Conservation (phyloP, 2,888 invertebrate species). For the Sarcophaga carnaria region DNA sequence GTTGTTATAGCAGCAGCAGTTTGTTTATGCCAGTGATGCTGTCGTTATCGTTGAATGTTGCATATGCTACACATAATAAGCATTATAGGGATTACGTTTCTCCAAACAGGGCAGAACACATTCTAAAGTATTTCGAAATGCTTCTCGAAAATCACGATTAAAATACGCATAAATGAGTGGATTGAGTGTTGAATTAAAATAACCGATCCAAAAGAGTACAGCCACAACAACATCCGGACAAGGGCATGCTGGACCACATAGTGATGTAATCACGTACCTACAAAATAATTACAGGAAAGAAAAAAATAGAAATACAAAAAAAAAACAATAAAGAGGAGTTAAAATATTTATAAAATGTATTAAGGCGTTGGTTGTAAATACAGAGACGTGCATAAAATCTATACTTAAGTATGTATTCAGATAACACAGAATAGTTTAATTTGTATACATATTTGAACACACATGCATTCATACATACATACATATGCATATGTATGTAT, state of each 20-base stretch:
- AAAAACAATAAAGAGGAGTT: constrained; percentile 1
- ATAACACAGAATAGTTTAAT: constrained; percentile 32
- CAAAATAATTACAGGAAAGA: constrained; percentile 68
- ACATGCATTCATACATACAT: background rate
- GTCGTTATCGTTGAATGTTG: constrained; percentile 47
- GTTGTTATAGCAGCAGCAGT: too few relatives aligned
- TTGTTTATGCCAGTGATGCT: constrained; percentile 17
- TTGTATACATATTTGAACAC: background rate
- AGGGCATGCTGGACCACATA: constrained; percentile 92
- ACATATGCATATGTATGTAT: too few relatives aligned
- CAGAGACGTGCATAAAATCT: background rate
- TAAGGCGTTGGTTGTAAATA: background rate
- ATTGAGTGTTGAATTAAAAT: constrained; percentile 97
- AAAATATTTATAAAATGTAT: constrained; percentile 30
- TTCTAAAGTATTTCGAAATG: constrained; percentile 95
- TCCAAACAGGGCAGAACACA: constrained; percentile 91
- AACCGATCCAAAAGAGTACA: constrained; percentile 98
- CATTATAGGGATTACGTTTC: constrained; percentile 81
- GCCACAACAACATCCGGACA: constrained; percentile 94
- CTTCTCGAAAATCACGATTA: constrained; percentile 97
- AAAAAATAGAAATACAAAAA: constrained; percentile 3
- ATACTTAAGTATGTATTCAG: constrained; percentile 5
- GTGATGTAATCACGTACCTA: constrained; percentile 92
- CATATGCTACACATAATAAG: constrained; percentile 81
- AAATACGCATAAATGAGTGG: constrained; percentile 98